Base-by-base conservation (phyloP, 2,113 vertebrate species). In the Solenodon paradoxus region DNA sequence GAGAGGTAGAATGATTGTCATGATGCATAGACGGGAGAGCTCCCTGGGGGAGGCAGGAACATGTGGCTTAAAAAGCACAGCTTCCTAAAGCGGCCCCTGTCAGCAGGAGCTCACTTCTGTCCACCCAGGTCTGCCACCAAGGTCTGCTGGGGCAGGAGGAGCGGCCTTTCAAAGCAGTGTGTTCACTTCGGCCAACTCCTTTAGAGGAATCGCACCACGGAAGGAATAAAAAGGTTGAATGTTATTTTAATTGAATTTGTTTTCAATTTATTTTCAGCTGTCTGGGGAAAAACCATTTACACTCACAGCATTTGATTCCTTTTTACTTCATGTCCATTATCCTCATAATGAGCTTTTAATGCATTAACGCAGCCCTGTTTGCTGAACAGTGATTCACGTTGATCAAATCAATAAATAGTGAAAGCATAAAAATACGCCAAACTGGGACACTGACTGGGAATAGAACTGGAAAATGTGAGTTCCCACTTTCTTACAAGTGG, bases 181-280 rank as follows among this genome's bases (percentile, higher is more conserved):
- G 85, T 96, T 96, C 90, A 97, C 94, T 84, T 47, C 85, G 84
- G 63, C 81, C 91, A 74, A 84, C 95, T 95, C 97, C 96, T 95
- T 96, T 53, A 63, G 97, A 98, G 97, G 94, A 98, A 97, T 97
- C 94, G 95, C 96, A 94, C 92, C 97, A 75, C 53, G 63, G 94
- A 97, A 98, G 96, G 95, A 98, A 98, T 98, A 98, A 98, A 98
- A 98, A 98, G 97, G 97, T 97, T 98, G 97, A 98, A 97, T 98
- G 98, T 98, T 98, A 97, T 98, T 98, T 98, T 99, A 99, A 98
- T 98, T 98, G 98, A 98, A 98, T 98, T 98, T 98, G 98, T 98
- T 99, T 98, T 98, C 98, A 97, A 98, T 98, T 98, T 98, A 97
- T 98, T 98, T 98, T 97, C 96, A 94, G 97, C 95, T 97, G 96